Conservation (phyloP, 2,888 invertebrate species). For the Rhynchonema sp. region DNA sequence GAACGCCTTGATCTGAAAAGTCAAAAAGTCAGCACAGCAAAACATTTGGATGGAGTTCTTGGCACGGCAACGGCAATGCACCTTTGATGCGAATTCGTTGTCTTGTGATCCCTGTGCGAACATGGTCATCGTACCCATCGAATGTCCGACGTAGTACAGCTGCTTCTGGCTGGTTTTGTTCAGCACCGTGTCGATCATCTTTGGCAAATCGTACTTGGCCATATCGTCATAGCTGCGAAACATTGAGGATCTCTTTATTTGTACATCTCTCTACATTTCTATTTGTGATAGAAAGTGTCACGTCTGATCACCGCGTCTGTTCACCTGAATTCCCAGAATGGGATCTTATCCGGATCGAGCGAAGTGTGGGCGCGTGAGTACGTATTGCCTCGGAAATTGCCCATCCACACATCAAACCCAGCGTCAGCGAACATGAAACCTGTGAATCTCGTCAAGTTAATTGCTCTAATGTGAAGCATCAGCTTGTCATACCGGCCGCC, state of each 20-base stretch:
- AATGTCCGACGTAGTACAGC: conserved; percentile 63
- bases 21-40: too few species aligned
- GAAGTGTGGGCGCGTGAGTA: too few species aligned
- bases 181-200: neutral
- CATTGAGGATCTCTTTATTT: neutral
- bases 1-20: neutral
- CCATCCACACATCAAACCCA: too few species aligned
- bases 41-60: too few species aligned
- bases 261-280: too few species aligned
- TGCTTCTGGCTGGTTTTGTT: neutral
- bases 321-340: too few species aligned
- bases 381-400: too few species aligned
- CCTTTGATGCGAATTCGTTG: conserved; percentile 22
- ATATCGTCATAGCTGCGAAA: neutral
- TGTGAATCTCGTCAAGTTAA: neutral
- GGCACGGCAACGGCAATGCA: too few species aligned
- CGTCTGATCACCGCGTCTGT: too few species aligned
- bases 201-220: neutral
- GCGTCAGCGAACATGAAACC: neutral
- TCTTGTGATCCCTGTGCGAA: conserved; percentile 27
- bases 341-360: too few species aligned
- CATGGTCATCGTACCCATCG: conserved; percentile 48
- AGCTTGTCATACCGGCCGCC: neutral
- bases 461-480: too few species aligned
- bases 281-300: neutral